Percentiles rank a stretch among this genome's conserved stretches.
Conservation (phyloP, 2,888 invertebrate species). For the Andrena chrysosceles region DNA sequence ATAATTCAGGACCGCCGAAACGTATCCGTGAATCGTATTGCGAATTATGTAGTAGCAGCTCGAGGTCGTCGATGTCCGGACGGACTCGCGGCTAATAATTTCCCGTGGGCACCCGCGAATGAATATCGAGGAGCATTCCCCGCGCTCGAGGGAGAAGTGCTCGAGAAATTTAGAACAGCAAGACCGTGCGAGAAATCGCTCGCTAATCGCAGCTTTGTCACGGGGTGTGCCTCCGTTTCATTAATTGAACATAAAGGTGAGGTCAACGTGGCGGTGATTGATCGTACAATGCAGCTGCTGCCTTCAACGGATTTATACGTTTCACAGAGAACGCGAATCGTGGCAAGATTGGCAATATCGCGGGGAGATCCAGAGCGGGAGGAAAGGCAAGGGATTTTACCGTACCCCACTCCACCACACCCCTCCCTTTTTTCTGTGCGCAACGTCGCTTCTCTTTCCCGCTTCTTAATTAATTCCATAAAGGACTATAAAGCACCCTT, state of each 20-base stretch:
- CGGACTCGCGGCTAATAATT: slow-evolving; percentile 67
- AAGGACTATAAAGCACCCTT: slow-evolving; percentile 49
- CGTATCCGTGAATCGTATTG: slow-evolving; percentile 26
- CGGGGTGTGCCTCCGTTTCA: no score
- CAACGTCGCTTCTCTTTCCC: slow-evolving; percentile 7
- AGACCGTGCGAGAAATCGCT: no score
- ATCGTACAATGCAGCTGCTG: not conserved
- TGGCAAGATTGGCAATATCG: not conserved
- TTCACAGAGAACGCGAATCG: not conserved
- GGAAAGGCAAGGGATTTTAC: slow-evolving; percentile 8
- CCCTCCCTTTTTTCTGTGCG: not conserved
- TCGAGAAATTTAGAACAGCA: no score
- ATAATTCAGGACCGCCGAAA: slow-evolving; percentile 34
- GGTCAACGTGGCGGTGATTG: not conserved
- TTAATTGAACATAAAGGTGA: no score
- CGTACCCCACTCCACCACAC: not conserved
- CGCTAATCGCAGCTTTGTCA: no score
- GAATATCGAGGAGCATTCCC: not conserved
- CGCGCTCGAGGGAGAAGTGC: not conserved
- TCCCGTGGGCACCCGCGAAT: slow-evolving; percentile 63
- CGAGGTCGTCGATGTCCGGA: slow-evolving; percentile 37
- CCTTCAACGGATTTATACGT: not conserved
- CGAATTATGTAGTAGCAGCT: slow-evolving; percentile 49
- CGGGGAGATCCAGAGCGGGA: not conserved
- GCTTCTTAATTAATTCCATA: slow-evolving; percentile 49